Percentiles rank a stretch among this genome's conserved stretches.
Conservation (phyloP, 2,797 vertebrate species). For the Trachurus trachurus region DNA sequence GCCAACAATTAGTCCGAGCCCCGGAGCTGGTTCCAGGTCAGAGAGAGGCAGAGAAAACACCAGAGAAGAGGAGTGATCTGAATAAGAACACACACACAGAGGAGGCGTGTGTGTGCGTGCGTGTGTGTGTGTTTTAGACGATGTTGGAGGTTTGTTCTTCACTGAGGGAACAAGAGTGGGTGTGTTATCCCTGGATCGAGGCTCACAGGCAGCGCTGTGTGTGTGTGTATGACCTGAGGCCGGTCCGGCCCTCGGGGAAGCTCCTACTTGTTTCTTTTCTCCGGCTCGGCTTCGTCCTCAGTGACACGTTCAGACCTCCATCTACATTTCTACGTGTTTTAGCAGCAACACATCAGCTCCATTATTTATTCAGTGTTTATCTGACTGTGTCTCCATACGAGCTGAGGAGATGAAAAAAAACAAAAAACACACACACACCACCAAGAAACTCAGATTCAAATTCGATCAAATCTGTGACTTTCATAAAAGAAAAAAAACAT, state of each 20-base stretch:
- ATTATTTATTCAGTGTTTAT: too few relatives aligned
- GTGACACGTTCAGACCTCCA: constrained; percentile 3
- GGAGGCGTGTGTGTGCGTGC: not conserved
- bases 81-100: constrained; percentile 43
- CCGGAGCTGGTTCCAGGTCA: constrained; percentile 61
- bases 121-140: not conserved
- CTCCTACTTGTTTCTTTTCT: constrained; percentile 4
- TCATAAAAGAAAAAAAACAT: too few relatives aligned
- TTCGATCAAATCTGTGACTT: too few relatives aligned
- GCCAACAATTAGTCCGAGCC: constrained; percentile 60
- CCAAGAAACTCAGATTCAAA: too few relatives aligned
- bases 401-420: too few relatives aligned
- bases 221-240: constrained; percentile 43
- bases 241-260: constrained; percentile 16
- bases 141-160: constrained; percentile 27
- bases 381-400: too few relatives aligned
- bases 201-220: constrained; percentile 38
- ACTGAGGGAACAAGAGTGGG: constrained; percentile 18
- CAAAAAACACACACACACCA: too few relatives aligned
- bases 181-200: constrained; percentile 35
- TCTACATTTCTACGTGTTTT: not conserved
- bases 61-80: constrained; percentile 39
- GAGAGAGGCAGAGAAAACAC: constrained; percentile 21
- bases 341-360: not conserved
- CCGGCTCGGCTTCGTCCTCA: not conserved